These are phyloP conservation scores for Drosophila anomalata DNA, from an alignment of 2,888 invertebrate species.

Conservation along the genomic window DNA sequence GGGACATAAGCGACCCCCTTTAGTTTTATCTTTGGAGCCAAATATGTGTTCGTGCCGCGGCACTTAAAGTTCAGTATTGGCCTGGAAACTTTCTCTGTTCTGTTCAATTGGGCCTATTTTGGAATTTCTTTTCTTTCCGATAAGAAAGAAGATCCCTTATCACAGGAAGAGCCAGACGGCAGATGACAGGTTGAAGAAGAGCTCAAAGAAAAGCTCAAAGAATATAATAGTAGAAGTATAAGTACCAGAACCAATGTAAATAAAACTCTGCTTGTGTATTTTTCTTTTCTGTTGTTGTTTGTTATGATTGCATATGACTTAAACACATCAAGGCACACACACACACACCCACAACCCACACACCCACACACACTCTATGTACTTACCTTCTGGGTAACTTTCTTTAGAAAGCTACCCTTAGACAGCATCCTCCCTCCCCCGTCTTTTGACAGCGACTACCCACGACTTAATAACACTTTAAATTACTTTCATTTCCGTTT, in stretches of 20 bases:
- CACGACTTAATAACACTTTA: conserved; percentile 71
- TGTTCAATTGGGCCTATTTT: background rate
- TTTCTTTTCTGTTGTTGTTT: conserved; percentile 16
- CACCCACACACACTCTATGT: background rate
- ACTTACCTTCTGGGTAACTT: conserved; percentile 23
- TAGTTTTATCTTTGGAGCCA: conserved; percentile 50
- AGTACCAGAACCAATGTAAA: background rate
- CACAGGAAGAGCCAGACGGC: background rate
- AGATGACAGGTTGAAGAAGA: conserved; percentile 4
- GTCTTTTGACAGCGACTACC: conserved; percentile 20
- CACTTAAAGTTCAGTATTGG: conserved; percentile 66
- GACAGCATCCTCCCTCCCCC: conserved; percentile 21
- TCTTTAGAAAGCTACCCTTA: conserved; percentile 45
- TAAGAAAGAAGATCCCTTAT: conserved; percentile 2
- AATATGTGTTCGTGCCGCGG: conserved; percentile 50
- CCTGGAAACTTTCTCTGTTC: background rate
- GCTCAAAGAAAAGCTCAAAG: background rate
- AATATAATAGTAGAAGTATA: conserved; percentile 1
- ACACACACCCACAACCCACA: background rate
- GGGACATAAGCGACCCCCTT: conserved; percentile 25
- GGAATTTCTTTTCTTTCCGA: background rate
- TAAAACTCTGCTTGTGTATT: conserved; percentile 6
- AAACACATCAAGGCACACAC: conserved; percentile 24
- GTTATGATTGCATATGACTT: conserved; percentile 42
- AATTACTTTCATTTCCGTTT: conserved; percentile 74